Percentiles rank a stretch among this genome's conserved stretches.
phyloP scores from a whole-genome alignment of 53 echinoderm and acorn worm species.

The Stichopus horrens region DNA sequence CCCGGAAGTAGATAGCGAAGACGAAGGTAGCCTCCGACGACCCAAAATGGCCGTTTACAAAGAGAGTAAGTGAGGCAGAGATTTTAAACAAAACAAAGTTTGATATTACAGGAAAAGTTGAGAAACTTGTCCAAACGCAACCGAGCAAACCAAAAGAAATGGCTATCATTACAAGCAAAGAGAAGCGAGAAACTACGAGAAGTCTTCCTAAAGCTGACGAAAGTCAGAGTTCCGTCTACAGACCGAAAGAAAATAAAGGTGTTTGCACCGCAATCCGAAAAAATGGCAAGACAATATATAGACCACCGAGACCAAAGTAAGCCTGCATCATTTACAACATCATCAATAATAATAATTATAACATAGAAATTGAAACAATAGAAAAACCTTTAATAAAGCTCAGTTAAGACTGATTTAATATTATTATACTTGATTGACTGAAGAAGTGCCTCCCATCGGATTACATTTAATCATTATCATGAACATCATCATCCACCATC shows the following conservation, averaged over 20 bases:
- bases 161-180: conserved; percentile 4
- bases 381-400: neutral
- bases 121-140: neutral
- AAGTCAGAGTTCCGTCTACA: neutral
- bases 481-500: no score
- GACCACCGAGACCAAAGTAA: conserved; percentile 95
- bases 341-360: neutral
- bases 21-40: conserved; percentile 90
- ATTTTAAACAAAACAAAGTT: no score
- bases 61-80: conserved; percentile 15
- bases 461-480: no score
- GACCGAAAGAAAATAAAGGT: conserved; percentile 52
- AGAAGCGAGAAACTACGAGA: neutral
- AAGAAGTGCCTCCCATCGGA: no score
- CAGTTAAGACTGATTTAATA: no score
- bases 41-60: conserved; percentile 66
- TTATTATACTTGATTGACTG: no score
- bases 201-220: conserved; percentile 6
- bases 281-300: conserved; percentile 84
- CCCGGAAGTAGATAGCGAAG: conserved; percentile 94
- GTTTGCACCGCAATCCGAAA: conserved; percentile 81
- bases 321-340: neutral
- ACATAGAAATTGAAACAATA: neutral
- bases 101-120: conserved; percentile 16
- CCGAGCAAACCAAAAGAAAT: neutral